Evolutionary conservation across 1,140 invertebrate species (phyloP).

Genomic region (Apis dorsata): DNA sequence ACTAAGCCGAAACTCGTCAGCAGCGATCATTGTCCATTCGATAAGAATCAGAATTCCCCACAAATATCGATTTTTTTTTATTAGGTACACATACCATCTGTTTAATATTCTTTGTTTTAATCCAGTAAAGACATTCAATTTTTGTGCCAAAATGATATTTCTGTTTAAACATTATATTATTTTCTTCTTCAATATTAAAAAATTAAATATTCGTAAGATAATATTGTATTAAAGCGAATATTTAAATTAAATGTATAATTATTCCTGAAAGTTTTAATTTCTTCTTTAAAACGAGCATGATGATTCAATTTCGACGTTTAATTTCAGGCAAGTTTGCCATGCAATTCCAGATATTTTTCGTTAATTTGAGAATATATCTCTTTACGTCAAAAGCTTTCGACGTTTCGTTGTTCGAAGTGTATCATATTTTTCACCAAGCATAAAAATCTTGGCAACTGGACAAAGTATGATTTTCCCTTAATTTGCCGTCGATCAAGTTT

Average conservation of each 20-base stretch:
- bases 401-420: conserved; percentile 1
- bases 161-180: no score
- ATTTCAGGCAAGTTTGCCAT: neutral
- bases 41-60: conserved; percentile 9
- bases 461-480: conserved; percentile 2
- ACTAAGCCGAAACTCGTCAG: neutral
- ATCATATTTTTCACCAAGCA: conserved; percentile 7
- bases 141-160: no score
- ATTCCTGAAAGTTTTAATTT: no score
- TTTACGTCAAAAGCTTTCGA: neutral
- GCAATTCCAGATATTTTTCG: neutral
- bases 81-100: neutral
- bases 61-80: neutral
- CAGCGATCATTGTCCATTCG: neutral
- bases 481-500: conserved; percentile 2
- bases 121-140: neutral
- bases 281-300: no score
- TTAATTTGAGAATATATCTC: neutral
- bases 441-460: conserved; percentile 21
- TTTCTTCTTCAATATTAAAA: no score
- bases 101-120: neutral
- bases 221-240: no score
- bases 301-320: conserved; percentile 3
- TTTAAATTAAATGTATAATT: no score
- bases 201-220: no score